Conservation (phyloP, 2,113 vertebrate genomes). For the Saiga tatarica region DNA sequence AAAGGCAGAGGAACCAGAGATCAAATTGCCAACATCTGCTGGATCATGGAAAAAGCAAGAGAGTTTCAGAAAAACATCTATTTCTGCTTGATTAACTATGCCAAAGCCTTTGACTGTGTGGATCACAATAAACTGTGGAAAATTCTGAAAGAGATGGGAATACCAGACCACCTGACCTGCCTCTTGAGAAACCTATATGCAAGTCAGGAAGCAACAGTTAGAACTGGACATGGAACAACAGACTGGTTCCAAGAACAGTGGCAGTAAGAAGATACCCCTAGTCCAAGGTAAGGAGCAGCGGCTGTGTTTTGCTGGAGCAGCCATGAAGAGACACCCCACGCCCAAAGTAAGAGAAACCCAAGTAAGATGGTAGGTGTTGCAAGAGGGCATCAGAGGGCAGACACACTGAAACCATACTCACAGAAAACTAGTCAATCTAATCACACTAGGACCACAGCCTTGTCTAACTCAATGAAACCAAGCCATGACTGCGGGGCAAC, state of each 20-base stretch:
- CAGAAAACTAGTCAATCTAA: too few species aligned
- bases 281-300: too few species aligned
- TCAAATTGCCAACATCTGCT: neutral
- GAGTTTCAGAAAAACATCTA: neutral
- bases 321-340: too few species aligned
- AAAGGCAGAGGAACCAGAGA: neutral
- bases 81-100: neutral
- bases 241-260: neutral
- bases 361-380: too few species aligned
- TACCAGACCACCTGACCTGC: neutral
- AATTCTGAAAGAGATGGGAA: neutral
- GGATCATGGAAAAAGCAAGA: neutral
- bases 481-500: too few species aligned
- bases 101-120: neutral
- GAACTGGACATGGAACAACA: neutral
- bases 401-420: too few species aligned
- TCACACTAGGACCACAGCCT: too few species aligned
- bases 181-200: neutral
- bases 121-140: neutral
- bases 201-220: neutral
- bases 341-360: too few species aligned
- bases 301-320: too few species aligned
- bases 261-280: too few species aligned
- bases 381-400: too few species aligned
- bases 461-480: too few species aligned